phyloP scores from a whole-genome alignment of 2,113 vertebrate genomes.

The Ranitomeya imitator region DNA sequence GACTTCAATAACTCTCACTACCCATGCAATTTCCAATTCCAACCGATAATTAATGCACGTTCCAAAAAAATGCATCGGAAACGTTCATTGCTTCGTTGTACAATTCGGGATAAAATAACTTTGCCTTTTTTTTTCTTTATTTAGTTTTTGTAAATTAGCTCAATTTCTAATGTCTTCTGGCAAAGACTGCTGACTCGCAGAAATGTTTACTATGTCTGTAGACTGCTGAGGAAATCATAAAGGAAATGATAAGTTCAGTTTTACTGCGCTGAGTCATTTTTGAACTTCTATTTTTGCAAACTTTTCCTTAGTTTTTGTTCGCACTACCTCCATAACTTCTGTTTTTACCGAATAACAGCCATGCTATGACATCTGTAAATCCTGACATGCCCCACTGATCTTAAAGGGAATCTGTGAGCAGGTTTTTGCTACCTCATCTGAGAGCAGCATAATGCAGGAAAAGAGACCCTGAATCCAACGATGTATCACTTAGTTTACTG shows the following conservation, averaged over 20 bases:
- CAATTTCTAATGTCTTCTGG: conserved; percentile 21
- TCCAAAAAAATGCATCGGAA: conserved; percentile 30
- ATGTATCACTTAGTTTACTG: too few species aligned
- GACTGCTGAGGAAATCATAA: conserved; percentile 18
- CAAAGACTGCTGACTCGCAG: conserved; percentile 10
- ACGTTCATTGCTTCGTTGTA: conserved; percentile 1
- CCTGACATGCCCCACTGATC: too few species aligned
- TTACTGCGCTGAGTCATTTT: not conserved
- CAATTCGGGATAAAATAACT: not conserved
- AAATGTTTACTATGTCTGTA: conserved; percentile 18
- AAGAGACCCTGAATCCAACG: too few species aligned
- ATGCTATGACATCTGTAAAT: too few species aligned
- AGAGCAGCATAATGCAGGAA: too few species aligned
- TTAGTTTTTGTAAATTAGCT: conserved; percentile 24
- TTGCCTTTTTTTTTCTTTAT: not conserved
- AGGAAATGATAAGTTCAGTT: not conserved
- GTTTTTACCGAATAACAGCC: too few species aligned
- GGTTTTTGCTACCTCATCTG: too few species aligned
- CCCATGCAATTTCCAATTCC: conserved; percentile 52
- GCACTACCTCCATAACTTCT: not conserved
- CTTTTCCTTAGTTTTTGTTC: not conserved
- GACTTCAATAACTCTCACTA: conserved; percentile 41
- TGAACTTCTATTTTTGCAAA: not conserved
- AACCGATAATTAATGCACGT: conserved; percentile 44
- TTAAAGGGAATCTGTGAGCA: too few species aligned